These are phyloP conservation scores for Sciurus carolinensis DNA, from an alignment of 2,797 vertebrate species.

Conservation along the genomic window DNA sequence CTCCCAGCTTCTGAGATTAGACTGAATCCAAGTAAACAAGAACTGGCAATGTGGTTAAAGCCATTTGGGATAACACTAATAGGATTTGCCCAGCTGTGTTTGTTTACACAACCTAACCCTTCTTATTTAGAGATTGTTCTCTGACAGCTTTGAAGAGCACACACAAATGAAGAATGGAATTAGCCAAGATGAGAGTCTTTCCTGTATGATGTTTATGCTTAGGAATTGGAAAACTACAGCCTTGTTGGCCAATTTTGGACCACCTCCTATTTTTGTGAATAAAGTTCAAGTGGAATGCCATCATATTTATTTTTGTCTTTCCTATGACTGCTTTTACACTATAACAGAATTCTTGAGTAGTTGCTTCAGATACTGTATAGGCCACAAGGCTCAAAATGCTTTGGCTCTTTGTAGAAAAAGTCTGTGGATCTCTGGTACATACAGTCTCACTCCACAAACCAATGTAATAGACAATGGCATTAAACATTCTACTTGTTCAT, in stretches of 20 bases:
- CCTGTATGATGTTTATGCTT: not conserved
- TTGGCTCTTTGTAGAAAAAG: not conserved
- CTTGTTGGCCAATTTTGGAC: not conserved
- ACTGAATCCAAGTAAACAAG: slow-evolving; percentile 34
- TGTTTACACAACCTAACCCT: slow-evolving; percentile 42
- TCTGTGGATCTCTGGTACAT: not conserved
- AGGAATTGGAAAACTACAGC: not conserved
- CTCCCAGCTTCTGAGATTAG: slow-evolving; percentile 38
- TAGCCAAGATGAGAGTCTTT: not conserved
- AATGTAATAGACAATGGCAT: not conserved
- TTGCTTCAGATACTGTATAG: not conserved
- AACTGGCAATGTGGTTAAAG: slow-evolving; percentile 21
- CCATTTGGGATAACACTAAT: slow-evolving; percentile 8
- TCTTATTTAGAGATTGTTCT: slow-evolving; percentile 59
- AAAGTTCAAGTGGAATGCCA: not conserved
- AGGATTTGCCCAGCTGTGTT: slow-evolving; percentile 50
- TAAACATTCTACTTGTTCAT: slow-evolving; percentile 14
- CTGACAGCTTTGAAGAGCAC: slow-evolving; percentile 39
- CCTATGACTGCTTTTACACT: not conserved
- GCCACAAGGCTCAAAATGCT: not conserved
- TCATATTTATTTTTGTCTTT: not conserved
- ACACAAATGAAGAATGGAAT: slow-evolving; percentile 23
- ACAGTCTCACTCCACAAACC: not conserved
- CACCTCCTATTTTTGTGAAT: not conserved
- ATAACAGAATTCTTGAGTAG: not conserved